These are phyloP conservation scores for Cossypha dichroa DNA, from an alignment of 2,797 vertebrate species.

Conservation along the genomic window DNA sequence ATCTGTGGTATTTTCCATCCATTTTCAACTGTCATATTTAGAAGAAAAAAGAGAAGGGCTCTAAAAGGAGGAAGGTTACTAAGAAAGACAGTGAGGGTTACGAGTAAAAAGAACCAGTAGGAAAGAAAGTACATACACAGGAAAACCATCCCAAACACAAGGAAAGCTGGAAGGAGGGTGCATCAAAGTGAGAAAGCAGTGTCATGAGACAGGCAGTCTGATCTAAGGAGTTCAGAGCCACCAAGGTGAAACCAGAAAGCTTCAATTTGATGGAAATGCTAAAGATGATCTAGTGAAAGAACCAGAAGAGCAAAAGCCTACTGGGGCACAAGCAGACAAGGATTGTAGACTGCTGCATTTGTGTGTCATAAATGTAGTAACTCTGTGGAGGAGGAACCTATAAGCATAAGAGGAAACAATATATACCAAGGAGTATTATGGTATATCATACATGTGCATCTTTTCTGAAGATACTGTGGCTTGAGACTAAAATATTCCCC, in stretches of 20 bases:
- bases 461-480: neutral
- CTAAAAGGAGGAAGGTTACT: neutral
- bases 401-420: neutral
- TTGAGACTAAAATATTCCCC: neutral
- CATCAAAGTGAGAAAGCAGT: neutral
- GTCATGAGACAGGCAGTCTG: neutral
- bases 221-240: neutral
- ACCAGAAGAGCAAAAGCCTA: neutral
- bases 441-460: fast-evolving
- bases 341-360: neutral
- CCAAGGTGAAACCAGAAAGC: neutral
- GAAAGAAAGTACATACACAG: neutral
- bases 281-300: neutral
- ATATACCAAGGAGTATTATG: neutral
- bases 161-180: neutral
- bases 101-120: neutral
- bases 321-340: neutral
- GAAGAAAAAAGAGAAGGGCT: neutral
- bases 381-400: neutral
- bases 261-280: neutral
- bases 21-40: neutral
- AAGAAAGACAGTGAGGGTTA: neutral
- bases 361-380: neutral
- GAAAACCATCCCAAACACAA: neutral
- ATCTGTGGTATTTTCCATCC: neutral